Conservation (phyloP, 2,113 vertebrate genomes). For the Drymodes brunneopygia region DNA sequence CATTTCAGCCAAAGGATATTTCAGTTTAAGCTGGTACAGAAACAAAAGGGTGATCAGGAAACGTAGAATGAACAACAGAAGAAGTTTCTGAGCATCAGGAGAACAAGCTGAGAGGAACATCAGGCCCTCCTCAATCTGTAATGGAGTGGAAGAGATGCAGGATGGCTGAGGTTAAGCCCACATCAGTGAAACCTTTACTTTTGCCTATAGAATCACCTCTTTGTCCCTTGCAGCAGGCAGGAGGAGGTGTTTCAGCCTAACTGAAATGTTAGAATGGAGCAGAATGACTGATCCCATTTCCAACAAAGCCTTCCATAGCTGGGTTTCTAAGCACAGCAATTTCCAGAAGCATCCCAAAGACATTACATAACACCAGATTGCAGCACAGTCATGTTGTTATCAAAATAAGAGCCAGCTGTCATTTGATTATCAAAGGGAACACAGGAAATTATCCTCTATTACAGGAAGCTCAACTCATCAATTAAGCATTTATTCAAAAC, state of each 20-base stretch:
- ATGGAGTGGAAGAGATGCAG: background rate
- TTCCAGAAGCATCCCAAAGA: background rate
- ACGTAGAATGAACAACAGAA: background rate
- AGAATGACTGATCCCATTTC: background rate
- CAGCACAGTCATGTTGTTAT: background rate
- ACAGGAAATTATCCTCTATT: constrained; percentile 2
- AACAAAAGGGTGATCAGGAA: background rate
- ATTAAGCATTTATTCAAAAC: constrained; percentile 1
- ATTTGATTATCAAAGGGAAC: constrained; percentile 13
- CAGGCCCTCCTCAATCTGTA: background rate
- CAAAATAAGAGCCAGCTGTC: constrained; percentile 4
- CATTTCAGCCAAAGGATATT: background rate
- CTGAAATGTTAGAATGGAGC: background rate
- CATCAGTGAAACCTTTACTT: background rate
- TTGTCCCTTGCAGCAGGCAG: background rate
- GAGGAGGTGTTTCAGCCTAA: background rate
- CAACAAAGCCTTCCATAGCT: background rate
- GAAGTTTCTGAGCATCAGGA: background rate
- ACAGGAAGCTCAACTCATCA: background rate
- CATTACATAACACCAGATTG: background rate
- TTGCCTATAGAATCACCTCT: background rate
- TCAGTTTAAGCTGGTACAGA: background rate
- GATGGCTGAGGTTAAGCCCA: background rate
- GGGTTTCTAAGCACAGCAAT: background rate
- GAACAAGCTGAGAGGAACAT: background rate